A percentile compares a stretch with the other conserved stretches of the same genome.
phyloP scores from a whole-genome alignment of 2,113 vertebrate species.

The Urocitellus parryii region DNA sequence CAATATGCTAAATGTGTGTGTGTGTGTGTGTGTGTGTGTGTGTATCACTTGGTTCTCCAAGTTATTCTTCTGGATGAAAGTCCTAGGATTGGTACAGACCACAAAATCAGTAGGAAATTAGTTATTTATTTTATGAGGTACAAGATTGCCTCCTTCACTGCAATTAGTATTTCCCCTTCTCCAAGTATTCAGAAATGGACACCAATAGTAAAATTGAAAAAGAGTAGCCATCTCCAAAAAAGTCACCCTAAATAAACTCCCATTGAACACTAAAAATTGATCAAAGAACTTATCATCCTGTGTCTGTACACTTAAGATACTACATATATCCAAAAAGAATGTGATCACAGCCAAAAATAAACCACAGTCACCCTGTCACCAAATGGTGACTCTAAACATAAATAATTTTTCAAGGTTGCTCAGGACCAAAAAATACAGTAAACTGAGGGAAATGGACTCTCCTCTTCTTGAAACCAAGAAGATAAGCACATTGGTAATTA shows the following conservation, averaged over 20 bases:
- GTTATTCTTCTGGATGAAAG: not conserved
- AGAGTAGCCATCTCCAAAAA: not conserved
- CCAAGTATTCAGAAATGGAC: constrained; percentile 20
- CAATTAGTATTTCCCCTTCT: not conserved
- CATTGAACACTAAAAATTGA: not conserved
- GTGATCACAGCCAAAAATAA: not conserved
- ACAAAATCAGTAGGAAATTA: not conserved
- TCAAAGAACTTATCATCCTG: not conserved
- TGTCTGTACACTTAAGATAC: not conserved
- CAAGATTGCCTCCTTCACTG: not conserved
- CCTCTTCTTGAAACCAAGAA: not conserved
- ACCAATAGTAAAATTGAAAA: not conserved
- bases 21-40: too few relatives aligned
- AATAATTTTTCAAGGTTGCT: not conserved
- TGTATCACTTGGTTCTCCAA: not conserved
- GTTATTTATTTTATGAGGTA: not conserved
- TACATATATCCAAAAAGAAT: not conserved
- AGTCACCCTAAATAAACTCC: not conserved
- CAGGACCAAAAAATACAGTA: not conserved
- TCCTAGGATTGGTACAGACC: not conserved
- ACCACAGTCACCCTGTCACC: not conserved
- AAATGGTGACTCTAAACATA: not conserved
- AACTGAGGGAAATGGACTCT: not conserved
- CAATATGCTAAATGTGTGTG: not conserved
- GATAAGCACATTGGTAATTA: not conserved